Evolutionary conservation across 1,140 invertebrate species (phyloP).

Genomic region (Pseudomyrmex cubaensis): DNA sequence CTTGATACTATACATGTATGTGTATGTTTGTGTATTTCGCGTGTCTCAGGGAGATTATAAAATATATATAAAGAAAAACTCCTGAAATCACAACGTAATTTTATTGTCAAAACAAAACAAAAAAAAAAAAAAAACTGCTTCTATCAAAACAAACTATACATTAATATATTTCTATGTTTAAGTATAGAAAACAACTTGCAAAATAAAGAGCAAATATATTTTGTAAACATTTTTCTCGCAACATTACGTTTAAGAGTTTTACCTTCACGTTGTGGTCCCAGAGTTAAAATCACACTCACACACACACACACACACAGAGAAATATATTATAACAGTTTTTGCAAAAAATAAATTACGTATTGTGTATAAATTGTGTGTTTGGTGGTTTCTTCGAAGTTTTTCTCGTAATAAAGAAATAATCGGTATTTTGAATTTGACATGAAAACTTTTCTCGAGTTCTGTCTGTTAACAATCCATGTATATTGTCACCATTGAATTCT

Average conservation of each 20-base stretch:
- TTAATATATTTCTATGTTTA: slow-evolving; percentile 34
- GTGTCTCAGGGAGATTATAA: slow-evolving; percentile 54
- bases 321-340: slow-evolving; percentile 56
- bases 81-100: slow-evolving; percentile 47
- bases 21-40: slow-evolving; percentile 47
- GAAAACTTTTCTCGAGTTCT: too few species aligned
- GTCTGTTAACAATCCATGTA: too few species aligned
- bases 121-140: not conserved
- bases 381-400: too few species aligned
- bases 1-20: slow-evolving; percentile 42
- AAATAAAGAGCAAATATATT: slow-evolving; percentile 48
- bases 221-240: slow-evolving; percentile 45
- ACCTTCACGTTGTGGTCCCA: slow-evolving; percentile 39
- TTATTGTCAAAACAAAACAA: slow-evolving; percentile 36
- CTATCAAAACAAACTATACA: slow-evolving; percentile 22
- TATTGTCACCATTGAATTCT: too few species aligned
- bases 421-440: too few species aligned
- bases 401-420: too few species aligned
- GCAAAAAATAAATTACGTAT: slow-evolving; percentile 49
- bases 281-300: slow-evolving; percentile 36
- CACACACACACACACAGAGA: not conserved
- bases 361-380: slow-evolving; percentile 21
- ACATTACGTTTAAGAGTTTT: slow-evolving; percentile 23
- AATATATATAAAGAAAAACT: slow-evolving; percentile 40
- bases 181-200: slow-evolving; percentile 16